These are phyloP conservation scores for Vanessa atalanta DNA, from an alignment of 1,140 invertebrate genomes.

Conservation along the genomic window DNA sequence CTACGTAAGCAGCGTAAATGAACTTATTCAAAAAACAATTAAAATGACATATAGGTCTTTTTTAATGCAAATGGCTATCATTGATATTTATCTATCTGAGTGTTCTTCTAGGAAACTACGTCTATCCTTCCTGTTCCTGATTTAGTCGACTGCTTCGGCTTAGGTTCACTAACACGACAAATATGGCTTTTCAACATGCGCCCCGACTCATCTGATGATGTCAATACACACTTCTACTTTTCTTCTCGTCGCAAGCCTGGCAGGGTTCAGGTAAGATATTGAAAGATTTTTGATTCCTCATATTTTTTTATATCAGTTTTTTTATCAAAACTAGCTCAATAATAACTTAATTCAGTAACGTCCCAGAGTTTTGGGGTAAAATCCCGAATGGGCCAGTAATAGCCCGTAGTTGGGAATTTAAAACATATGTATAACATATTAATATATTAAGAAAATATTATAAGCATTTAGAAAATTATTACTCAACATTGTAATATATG, in stretches of 20 bases:
- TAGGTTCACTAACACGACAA: conserved; percentile 47
- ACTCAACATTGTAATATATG: too few relatives aligned
- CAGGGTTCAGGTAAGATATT: conserved; percentile 57
- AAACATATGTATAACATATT: too few relatives aligned
- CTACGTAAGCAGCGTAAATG: too few relatives aligned
- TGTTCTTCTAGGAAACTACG: conserved; percentile 44
- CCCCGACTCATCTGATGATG: conserved; percentile 54
- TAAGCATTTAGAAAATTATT: too few relatives aligned
- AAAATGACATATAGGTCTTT: too few relatives aligned
- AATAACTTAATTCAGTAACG: too few relatives aligned
- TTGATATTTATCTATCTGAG: not conserved
- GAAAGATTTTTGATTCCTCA: not conserved
- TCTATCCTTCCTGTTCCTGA: conserved; percentile 51
- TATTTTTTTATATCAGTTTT: not conserved
- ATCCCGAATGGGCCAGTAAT: too few relatives aligned
- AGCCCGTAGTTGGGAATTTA: too few relatives aligned
- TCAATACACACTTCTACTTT: conserved; percentile 71
- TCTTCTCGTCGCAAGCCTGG: conserved; percentile 50
- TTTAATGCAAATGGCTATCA: not conserved
- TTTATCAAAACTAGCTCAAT: too few relatives aligned
- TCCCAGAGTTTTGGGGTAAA: too few relatives aligned
- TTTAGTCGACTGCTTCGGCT: conserved; percentile 64
- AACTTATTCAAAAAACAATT: too few relatives aligned
- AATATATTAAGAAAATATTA: too few relatives aligned
- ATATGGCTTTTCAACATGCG: conserved; percentile 60